Conservation (phyloP, 1,140 invertebrate genomes). For the Listronotus bonariensis region DNA sequence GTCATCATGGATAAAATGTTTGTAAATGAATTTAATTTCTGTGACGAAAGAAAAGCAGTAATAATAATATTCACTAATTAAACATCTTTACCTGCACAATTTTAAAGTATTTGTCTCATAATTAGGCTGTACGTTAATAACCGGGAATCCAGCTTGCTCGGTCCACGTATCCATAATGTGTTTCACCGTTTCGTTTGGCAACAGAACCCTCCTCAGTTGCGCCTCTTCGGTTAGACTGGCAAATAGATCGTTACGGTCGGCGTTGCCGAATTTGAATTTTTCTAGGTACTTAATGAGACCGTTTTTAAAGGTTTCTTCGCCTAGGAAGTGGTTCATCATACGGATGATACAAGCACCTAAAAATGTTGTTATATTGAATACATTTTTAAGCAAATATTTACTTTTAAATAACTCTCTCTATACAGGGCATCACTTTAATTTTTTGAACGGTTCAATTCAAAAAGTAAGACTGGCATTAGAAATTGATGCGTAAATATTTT, state of each 20-base stretch:
- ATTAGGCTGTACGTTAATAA: conserved; percentile 66
- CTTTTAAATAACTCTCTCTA: too few species aligned
- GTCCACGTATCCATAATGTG: conserved; percentile 84
- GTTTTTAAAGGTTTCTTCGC: conserved; percentile 68
- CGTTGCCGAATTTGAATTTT: conserved; percentile 65
- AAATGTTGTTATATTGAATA: too few species aligned
- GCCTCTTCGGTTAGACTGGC: conserved; percentile 63
- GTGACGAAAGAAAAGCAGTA: too few species aligned
- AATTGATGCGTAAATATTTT: too few species aligned
- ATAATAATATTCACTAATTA: too few species aligned
- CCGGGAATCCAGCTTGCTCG: conserved; percentile 79
- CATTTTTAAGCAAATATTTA: too few species aligned
- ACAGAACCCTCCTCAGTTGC: conserved; percentile 55
- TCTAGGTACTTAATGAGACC: conserved; percentile 68
- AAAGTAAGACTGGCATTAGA: too few species aligned
- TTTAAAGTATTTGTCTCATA: conserved; percentile 56
- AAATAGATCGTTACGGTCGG: conserved; percentile 75
- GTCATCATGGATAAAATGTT: too few species aligned
- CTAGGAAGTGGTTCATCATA: conserved; percentile 80
- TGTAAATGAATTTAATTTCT: too few species aligned
- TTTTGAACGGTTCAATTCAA: too few species aligned
- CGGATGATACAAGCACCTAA: conserved; percentile 72
- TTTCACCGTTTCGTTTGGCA: conserved; percentile 62
- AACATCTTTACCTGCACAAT: conserved; percentile 62
- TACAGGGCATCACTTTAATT: too few species aligned